phyloP scores from a whole-genome alignment of 2,888 invertebrate genomes.

The Pinctada fucata region DNA sequence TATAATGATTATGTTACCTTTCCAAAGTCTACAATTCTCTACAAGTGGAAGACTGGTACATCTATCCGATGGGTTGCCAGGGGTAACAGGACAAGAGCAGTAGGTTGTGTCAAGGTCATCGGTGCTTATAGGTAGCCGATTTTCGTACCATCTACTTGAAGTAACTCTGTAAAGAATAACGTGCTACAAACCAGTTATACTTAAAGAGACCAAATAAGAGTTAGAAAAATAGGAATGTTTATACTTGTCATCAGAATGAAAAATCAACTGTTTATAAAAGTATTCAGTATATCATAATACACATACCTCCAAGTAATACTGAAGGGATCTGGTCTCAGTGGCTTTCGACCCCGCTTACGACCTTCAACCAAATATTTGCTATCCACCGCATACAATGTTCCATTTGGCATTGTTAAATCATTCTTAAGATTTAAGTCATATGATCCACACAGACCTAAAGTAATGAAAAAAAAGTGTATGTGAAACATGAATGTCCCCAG shows the following conservation, averaged over 20 bases:
- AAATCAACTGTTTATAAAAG: too few species aligned
- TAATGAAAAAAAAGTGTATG: too few species aligned
- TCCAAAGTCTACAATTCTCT: neutral
- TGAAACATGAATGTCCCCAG: too few species aligned
- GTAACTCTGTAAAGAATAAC: neutral
- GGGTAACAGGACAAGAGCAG: neutral
- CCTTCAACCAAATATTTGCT: neutral
- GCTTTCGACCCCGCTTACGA: neutral
- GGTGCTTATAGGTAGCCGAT: neutral
- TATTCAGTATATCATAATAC: too few species aligned
- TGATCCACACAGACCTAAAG: neutral
- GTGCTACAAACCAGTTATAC: too few species aligned
- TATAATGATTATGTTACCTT: too few species aligned
- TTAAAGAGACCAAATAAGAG: too few species aligned
- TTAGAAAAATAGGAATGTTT: too few species aligned
- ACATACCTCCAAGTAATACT: neutral
- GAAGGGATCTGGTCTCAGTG: neutral
- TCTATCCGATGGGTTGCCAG: neutral
- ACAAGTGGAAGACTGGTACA: neutral
- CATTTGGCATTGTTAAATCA: neutral
- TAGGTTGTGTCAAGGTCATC: neutral
- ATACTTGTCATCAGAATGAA: too few species aligned
- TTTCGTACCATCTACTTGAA: neutral
- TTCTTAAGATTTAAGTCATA: neutral
- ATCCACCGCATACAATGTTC: neutral